Evolutionary conservation across 92 coral and sea anemone species (phyloP).

Genomic region (Phymanthus crucifer): DNA sequence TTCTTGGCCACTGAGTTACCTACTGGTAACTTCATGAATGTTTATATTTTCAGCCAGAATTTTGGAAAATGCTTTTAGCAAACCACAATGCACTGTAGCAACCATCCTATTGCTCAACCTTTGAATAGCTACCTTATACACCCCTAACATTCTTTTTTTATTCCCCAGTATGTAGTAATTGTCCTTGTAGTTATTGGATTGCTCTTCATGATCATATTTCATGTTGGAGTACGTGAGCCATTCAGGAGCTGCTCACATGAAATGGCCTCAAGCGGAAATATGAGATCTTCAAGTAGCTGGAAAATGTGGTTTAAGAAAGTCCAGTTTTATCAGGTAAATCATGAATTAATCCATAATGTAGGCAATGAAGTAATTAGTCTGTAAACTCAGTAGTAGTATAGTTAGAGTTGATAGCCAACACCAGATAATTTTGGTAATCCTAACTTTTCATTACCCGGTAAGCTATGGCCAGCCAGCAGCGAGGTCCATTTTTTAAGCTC

Average conservation of each 20-base stretch:
- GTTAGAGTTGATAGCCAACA: no score
- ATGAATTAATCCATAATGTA: not conserved
- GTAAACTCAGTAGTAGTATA: not conserved
- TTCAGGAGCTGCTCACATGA: slow-evolving; percentile 59
- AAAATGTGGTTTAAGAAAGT: slow-evolving; percentile 78
- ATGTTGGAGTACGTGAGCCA: slow-evolving; percentile 81
- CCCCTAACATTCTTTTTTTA: not conserved
- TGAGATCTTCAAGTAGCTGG: slow-evolving; percentile 85
- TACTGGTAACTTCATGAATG: no score
- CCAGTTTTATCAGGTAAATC: slow-evolving; percentile 82
- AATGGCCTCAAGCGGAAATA: slow-evolving; percentile 52
- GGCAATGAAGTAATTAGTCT: not conserved
- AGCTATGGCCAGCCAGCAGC: no score
- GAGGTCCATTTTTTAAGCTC: no score
- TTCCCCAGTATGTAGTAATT: slow-evolving; percentile 73
- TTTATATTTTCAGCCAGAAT: no score
- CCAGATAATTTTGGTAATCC: no score
- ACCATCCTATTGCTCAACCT: no score
- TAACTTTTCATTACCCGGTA: no score
- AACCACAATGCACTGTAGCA: no score
- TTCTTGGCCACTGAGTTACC: no score
- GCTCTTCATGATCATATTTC: slow-evolving; percentile 78
- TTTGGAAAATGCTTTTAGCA: no score
- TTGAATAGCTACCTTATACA: no score
- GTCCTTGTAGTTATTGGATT: slow-evolving; percentile 80